Percentiles rank a stretch among this genome's conserved stretches.
Conservation (phyloP, 2,797 vertebrate genomes). For the Poecilia picta region DNA sequence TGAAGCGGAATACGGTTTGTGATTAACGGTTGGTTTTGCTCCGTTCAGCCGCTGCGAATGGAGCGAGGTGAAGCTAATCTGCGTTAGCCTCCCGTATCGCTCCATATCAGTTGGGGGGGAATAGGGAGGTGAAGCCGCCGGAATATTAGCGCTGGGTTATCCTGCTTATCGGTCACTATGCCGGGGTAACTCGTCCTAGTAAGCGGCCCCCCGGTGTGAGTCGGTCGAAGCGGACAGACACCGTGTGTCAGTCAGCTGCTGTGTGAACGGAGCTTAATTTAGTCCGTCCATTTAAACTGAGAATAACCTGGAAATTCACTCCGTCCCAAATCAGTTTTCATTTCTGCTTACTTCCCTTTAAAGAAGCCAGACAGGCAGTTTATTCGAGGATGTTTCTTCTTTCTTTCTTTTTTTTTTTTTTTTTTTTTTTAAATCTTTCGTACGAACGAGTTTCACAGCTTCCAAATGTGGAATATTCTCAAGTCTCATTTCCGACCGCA, state of each 20-base stretch:
- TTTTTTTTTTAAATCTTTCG: too few species aligned
- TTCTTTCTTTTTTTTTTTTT: not conserved
- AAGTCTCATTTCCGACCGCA: not conserved
- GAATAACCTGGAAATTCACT: not conserved
- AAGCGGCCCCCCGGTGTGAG: not conserved
- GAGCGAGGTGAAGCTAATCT: conserved; percentile 43
- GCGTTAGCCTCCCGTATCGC: conserved; percentile 46
- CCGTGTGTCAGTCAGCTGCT: not conserved
- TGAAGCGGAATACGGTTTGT: not conserved
- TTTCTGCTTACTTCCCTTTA: not conserved
- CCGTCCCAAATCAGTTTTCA: not conserved
- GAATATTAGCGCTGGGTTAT: conserved; percentile 33
- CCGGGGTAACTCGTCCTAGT: not conserved
- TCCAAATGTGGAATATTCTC: not conserved
- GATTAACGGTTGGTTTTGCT: conserved; percentile 26
- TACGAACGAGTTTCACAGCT: not conserved
- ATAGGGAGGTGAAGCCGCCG: conserved; percentile 39
- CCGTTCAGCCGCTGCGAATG: conserved; percentile 21
- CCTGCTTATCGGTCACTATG: conserved; percentile 6
- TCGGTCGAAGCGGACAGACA: conserved; percentile 2
- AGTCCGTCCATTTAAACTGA: conserved; percentile 1
- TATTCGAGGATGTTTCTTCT: not conserved
- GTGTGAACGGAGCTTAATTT: conserved; percentile 14
- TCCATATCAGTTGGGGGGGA: conserved; percentile 9
- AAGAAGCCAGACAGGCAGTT: not conserved